phyloP scores from a whole-genome alignment of 2,888 invertebrate species.

The Schizaphis graminum region DNA sequence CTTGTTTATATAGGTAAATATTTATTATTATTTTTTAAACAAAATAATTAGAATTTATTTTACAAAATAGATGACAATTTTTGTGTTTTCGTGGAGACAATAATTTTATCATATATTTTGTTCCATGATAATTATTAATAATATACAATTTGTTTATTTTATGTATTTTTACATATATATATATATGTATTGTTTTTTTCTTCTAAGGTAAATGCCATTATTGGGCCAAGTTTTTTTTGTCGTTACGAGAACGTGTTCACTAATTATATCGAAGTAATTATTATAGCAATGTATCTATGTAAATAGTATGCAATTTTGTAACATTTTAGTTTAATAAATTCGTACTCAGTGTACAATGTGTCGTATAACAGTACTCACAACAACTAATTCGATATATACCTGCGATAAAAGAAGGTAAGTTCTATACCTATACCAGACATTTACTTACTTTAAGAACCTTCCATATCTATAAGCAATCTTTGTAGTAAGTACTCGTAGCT shows the following conservation, averaged over 20 bases:
- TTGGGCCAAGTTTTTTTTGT: neutral
- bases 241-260: slow-evolving; percentile 6
- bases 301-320: neutral
- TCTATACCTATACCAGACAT: neutral
- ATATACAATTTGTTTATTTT: neutral
- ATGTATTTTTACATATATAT: too few species aligned
- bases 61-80: neutral
- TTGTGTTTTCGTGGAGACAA: neutral
- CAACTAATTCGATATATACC: neutral
- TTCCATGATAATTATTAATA: neutral
- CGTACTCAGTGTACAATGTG: neutral
- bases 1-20: too few species aligned
- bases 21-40: too few species aligned
- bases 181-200: neutral
- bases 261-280: slow-evolving; percentile 33
- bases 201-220: slow-evolving; percentile 6
- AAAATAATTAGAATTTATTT: neutral
- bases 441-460: neutral
- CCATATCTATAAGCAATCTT: neutral
- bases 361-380: neutral
- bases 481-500: too few species aligned
- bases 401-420: neutral
- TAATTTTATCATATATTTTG: neutral
- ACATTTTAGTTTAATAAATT: neutral
- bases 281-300: neutral